Base-by-base conservation (phyloP, 23 tunicate species). In the Trididemnum nubilum region DNA sequence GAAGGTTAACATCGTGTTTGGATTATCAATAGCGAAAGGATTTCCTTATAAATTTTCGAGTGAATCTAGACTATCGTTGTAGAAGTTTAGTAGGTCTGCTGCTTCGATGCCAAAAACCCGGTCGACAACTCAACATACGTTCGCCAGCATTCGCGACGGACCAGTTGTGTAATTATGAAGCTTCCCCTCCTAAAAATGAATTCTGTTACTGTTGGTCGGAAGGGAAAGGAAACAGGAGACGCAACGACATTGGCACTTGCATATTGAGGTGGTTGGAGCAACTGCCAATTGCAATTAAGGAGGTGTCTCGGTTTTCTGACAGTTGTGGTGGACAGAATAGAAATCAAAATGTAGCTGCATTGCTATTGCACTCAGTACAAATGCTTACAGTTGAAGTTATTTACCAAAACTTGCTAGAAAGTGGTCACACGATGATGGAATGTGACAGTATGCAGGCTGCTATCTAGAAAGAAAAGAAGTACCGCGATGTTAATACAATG, bases 301-400 rank as follows among this genome's bases (percentile, higher is more conserved):
- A 24, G 28, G 25, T 63, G 28, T 63, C 69, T 15, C n/a, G 19
- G 27, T 24, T 4, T 24, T 63, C 69, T 21, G 69, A 63, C 25
- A 21, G 25, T 15, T 63, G 69, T 24, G 69, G 69, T 63, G 69
- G 69, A 18, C 69, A 63, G n/a, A 63, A n/a, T n/a, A 18, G 25
- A 18, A 63, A 63, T 26, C 69, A 63, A 24, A 21, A 63, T 63
- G 69, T 24, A 15, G 69, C 69, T 24, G 57, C 57, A 9, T 9
- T 49, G 57, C 18, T 49, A 9, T 18, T 49, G 12, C 18, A 49
- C 18, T 5, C 27, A 21, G 69, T 63, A 4, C 69, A 63, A 24
- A 21, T 7, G 7, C 5, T n/a, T 22, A n/a, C 28, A 15, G 25
- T 63, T 63, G 69, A 15, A 4, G 69, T 21, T 4, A 63, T 4